Evolutionary conservation across 2,888 invertebrate genomes (phyloP), one percentile per base, ranked within the genome.

Genomic region (Cenopis cana): DNA sequence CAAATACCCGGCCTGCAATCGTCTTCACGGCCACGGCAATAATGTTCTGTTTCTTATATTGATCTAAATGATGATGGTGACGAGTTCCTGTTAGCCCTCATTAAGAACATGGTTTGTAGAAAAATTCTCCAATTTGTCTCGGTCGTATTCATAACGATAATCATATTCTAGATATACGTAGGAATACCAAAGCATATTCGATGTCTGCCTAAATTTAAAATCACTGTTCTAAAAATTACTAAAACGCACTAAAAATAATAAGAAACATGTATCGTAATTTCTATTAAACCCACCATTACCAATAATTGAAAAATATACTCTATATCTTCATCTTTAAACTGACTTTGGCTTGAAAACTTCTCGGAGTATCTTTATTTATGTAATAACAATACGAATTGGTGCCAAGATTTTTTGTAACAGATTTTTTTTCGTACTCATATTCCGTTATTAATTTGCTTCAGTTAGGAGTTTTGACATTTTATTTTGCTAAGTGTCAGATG

Each of bases 391-490:
- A 62, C 46, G 54, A 29, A 20, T 52, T 3, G 61, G 55, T 69
- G 68, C 68, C 68, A 69, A 69, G 46, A 9, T 68, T 61, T 49
- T 33, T 56, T 67, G 38, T 38, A 50, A 38, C 41, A 20, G 24
- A 57, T 20, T n/a, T 49, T 62, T 55, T 49, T 62, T 38, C 60
- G 49, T 11, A 36, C 33, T 61, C 29, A 55, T 46, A 60, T 46
- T 17, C 29, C 36, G 55, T 69, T 56, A 64, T 69, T 64, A 69
- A 69, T 69, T 64, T 38, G 17, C 17, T 57, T 29, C 20, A 38
- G 57, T 64, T 29, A 57, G 29, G 36, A 14, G 11, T 52, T 41
- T 14, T 57, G 69, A 57, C 69, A 69, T 41, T 69, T 69, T 69
- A 69, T 69, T 69, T 64, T 62, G 56, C 57, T 64, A 1, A 3